These are phyloP conservation scores for Ramphastos sulfuratus DNA, from an alignment of 2,113 vertebrate genomes.

Conservation along the genomic window DNA sequence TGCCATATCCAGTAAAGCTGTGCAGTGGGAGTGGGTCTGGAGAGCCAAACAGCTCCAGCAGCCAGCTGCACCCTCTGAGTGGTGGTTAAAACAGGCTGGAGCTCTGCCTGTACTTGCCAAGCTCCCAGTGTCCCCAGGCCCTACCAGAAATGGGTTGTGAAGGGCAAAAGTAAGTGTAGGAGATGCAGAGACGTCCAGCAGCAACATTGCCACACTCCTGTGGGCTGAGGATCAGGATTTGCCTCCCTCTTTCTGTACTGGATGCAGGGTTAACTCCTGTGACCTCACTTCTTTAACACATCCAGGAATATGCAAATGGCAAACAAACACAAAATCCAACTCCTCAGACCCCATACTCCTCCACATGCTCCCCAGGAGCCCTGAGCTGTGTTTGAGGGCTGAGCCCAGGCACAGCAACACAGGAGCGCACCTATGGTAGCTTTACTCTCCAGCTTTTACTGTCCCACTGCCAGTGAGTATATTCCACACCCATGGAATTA, in stretches of 20 bases:
- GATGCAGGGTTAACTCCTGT: background rate
- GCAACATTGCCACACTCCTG: background rate
- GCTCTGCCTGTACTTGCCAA: background rate
- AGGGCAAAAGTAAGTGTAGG: background rate
- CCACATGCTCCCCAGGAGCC: background rate
- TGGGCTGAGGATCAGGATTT: background rate
- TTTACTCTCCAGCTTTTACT: background rate
- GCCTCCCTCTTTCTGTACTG: background rate
- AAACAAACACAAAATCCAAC: background rate
- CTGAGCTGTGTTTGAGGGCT: background rate
- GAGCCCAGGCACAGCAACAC: background rate
- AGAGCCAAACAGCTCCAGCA: background rate
- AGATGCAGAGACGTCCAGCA: background rate
- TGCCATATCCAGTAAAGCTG: background rate
- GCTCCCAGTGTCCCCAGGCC: background rate
- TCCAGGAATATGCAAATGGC: background rate
- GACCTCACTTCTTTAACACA: constrained; percentile 16
- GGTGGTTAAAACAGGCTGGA: background rate
- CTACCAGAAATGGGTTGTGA: background rate
- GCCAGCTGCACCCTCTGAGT: background rate
- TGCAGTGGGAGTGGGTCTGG: background rate
- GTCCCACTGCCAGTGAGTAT: background rate
- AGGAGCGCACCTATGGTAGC: fast-evolving
- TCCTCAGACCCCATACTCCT: background rate
- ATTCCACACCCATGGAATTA: background rate